Base-by-base conservation (phyloP, 2,888 invertebrate genomes). In the Nemapogon koenigi region DNA sequence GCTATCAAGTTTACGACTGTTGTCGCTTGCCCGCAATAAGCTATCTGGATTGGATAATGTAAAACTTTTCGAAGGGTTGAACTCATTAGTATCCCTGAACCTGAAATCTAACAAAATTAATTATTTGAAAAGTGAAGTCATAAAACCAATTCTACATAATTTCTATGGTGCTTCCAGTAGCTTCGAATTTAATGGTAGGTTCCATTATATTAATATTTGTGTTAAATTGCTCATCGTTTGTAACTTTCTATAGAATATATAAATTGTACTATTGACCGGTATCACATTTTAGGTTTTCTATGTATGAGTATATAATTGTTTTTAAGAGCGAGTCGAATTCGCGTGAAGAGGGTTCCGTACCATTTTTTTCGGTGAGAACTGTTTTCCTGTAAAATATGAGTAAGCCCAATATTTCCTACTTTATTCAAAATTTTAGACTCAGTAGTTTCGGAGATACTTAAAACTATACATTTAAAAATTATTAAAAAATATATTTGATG, bases 181-280 rank as follows among this genome's bases (percentile, higher is more conserved):
- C 47, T 54, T 75, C 37, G 67, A 72, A 45, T 57, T 76, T 17
- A 75, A 75, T 58, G 76, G 78, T 76, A 46, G 47, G 46, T 27
- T 28, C 6, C 3, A 29, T 15, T 11, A 37, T 4, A 14, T 16
- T 15, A 13, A 19, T 7, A 16, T 13, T 38, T 30, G 7, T 3
- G 4, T 6, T 15, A 15, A 30, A 28, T 11, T 28, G 8, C 10
- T 22, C 22, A 6, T 7, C 10, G 10, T 22, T 7, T 10, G 6
- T 22, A 10, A 22, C 6, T 22, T 7, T 22, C 22, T 7, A 22
- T 10, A 22, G 22, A n/a, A n/a, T n/a, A n/a, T n/a, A n/a, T 22
- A 22, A 22, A 22, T 22, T 22, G 22, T 22, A 22, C 6, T 22
- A 22, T 7, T 6, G 6, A 22, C 22, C 10, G 6, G 22, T 6